These are phyloP conservation scores for Anseranas semipalmata DNA, from an alignment of 2,113 vertebrate species.

Conservation along the genomic window DNA sequence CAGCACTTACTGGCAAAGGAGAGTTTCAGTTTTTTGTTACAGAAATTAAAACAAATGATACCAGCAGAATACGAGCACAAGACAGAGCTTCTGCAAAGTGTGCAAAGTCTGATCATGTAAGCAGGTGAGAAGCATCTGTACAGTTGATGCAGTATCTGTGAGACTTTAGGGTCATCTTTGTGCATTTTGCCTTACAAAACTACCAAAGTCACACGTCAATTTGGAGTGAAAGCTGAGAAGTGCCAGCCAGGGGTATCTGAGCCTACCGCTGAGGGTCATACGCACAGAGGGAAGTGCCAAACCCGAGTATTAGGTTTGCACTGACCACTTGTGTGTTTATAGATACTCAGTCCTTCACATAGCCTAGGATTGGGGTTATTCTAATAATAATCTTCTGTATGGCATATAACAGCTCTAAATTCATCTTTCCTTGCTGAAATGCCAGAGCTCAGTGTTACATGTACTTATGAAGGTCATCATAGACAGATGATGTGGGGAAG, in stretches of 20 bases:
- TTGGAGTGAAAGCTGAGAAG: background rate
- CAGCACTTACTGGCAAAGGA: background rate
- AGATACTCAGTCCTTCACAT: background rate
- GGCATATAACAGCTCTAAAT: background rate
- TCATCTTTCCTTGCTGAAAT: background rate
- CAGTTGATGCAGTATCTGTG: rapidly evolving
- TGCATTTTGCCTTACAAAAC: background rate
- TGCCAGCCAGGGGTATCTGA: background rate
- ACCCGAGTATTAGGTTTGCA: background rate
- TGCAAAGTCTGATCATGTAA: background rate
- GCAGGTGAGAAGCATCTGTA: background rate
- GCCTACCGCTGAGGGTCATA: background rate
- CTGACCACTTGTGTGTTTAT: background rate
- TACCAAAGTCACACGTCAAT: background rate
- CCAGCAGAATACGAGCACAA: background rate
- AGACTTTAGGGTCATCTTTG: background rate
- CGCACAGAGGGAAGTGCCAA: background rate
- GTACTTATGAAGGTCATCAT: background rate
- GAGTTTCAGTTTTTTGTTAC: background rate
- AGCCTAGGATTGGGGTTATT: background rate
- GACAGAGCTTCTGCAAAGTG: background rate
- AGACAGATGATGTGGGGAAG: background rate
- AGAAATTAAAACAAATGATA: background rate
- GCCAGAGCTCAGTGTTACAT: background rate
- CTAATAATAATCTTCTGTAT: background rate